Base-by-base conservation (phyloP, 1,140 invertebrate genomes). In the Papilio glaucus region DNA sequence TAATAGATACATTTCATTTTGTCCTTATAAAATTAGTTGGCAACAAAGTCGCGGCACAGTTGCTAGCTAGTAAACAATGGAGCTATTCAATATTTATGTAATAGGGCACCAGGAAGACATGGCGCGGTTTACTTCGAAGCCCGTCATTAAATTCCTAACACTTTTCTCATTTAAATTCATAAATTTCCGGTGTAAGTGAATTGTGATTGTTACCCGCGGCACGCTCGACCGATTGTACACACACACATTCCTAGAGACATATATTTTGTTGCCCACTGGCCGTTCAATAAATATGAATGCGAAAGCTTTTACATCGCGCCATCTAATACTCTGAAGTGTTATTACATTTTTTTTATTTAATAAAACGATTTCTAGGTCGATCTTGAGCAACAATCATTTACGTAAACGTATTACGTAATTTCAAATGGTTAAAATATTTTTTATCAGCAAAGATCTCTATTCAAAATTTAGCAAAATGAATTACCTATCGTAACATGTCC, bases 121-220 rank as follows among this genome's bases (percentile, higher is more conserved):
- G 68, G 81, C 82, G 78, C 79, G 81, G 81, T 83, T 88, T 90
- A 89, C 88, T 82, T 83, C 83, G 89, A 91, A 91, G 76, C 84
- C 77, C 83, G 83, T 85, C 87, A 92, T 92, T 92, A 91, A 91
- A 92, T 91, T 92, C 89, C 83, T 89, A 85, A 89, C 90, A 92
- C 88, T 90, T 85, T 92, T 92, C 89, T 87, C 85, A 91, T 92
- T 92, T 89, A 87, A 90, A 92, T 92, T 92, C 90, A 92, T 92
- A 92, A 91, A 92, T 92, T 89, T 92, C 90, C 90, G 90, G 90
- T 91, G 87, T 82, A 85, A 87, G 84, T 84, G 74, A 81, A 76
- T 80, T 86, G 80, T 72, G 77, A 85, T 89, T 88, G 83, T 72
- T 65, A 87, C 42, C 60, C 87, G 15, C 13, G 53, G 78, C 89